Conservation (phyloP, 2,113 vertebrate species). For the Eulacestoma nigropectus region DNA sequence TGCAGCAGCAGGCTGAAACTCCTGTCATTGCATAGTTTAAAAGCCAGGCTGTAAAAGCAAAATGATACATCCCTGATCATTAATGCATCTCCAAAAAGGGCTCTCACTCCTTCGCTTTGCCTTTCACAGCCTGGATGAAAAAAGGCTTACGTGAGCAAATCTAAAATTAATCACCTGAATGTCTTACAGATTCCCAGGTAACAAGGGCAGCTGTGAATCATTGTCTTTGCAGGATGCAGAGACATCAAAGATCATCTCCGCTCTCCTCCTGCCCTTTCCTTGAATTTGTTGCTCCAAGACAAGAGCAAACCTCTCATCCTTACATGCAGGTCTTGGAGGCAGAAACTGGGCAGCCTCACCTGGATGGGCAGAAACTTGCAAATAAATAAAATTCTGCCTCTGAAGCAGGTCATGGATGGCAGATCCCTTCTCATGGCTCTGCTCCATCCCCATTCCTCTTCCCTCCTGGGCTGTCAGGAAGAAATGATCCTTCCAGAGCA, state of each 20-base stretch:
- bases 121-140: neutral
- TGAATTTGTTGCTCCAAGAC: neutral
- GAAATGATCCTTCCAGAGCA: neutral
- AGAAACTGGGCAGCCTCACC: neutral
- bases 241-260: neutral
- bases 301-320: neutral
- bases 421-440: neutral
- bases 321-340: fast-evolving
- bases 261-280: neutral
- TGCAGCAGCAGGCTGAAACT: neutral
- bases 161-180: slow-evolving; percentile 24
- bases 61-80: neutral
- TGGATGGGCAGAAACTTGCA: neutral
- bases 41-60: neutral
- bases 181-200: slow-evolving; percentile 6
- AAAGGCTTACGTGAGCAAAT: slow-evolving; percentile 35
- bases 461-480: neutral
- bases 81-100: neutral
- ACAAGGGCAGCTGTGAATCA: neutral
- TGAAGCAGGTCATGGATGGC: neutral
- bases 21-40: neutral
- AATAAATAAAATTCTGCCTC: neutral
- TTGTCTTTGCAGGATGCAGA: neutral
- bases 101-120: neutral
- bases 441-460: neutral